phyloP scores from a whole-genome alignment of 2,888 invertebrate species.

The Calameuta pallipes region DNA sequence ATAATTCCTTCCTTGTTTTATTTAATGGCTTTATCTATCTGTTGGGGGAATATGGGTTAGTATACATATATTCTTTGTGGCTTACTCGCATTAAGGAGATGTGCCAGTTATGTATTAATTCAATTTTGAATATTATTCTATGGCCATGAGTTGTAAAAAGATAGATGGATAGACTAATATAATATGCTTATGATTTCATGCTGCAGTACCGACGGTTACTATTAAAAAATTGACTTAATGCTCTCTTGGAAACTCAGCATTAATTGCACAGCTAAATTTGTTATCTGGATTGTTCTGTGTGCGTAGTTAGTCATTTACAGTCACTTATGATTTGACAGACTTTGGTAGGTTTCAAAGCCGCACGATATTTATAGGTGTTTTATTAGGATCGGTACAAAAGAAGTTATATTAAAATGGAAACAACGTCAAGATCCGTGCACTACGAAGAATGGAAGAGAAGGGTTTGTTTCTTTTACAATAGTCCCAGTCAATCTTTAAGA shows the following conservation, averaged over 20 bases:
- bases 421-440: conserved; percentile 44
- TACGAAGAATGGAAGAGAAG: conserved; percentile 56
- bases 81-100: no score
- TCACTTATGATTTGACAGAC: neutral
- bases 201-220: neutral
- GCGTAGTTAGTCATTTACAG: neutral
- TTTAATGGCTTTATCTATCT: no score
- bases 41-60: no score
- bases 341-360: neutral
- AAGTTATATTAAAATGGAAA: conserved; percentile 34
- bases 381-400: conserved; percentile 17
- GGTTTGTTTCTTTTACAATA: conserved; percentile 33
- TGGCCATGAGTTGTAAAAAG: neutral
- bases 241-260: neutral
- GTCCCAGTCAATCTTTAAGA: neutral
- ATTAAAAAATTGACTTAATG: neutral
- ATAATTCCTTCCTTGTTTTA: no score
- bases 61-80: no score
- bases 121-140: neutral
- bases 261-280: neutral
- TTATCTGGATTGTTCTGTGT: neutral
- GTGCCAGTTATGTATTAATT: neutral
- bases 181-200: neutral
- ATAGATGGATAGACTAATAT: neutral
- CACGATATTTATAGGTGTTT: neutral